A percentile compares a stretch with the other conserved stretches of the same genome.
phyloP scores from a whole-genome alignment of 2,888 invertebrate genomes.

The Notocelia uddmanniana region DNA sequence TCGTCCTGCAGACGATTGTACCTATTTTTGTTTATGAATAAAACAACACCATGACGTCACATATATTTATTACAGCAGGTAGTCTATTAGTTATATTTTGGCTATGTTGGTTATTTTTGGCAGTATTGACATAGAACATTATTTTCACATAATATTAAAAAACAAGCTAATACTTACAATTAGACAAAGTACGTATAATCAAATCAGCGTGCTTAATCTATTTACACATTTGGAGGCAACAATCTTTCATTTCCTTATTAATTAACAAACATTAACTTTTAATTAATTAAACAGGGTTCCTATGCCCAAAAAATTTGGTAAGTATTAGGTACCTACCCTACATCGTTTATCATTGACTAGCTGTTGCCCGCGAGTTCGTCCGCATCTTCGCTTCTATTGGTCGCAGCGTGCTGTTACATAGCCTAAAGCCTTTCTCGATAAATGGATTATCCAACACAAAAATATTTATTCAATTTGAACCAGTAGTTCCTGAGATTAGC shows the following conservation, averaged over 20 bases:
- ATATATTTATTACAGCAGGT: constrained; percentile 52
- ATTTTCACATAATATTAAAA: constrained; percentile 33
- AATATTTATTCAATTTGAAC: no score
- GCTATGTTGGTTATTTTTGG: constrained; percentile 53
- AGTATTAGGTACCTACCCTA: no score
- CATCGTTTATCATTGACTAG: no score
- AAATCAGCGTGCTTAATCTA: not conserved
- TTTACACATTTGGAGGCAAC: constrained; percentile 2
- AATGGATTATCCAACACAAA: no score
- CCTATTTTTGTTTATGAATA: not conserved
- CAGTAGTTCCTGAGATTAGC: no score
- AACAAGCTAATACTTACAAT: constrained; percentile 14
- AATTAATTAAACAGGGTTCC: not conserved
- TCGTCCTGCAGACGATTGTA: no score
- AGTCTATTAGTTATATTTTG: constrained; percentile 47
- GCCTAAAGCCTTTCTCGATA: no score
- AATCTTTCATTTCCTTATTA: constrained; percentile 2
- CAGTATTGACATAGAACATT: constrained; percentile 50
- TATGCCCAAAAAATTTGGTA: no score
- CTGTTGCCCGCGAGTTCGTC: no score
- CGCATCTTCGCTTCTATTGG: no score
- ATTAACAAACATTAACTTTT: not conserved
- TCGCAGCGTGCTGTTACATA: no score
- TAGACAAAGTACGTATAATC: constrained; percentile 14
- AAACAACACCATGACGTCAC: constrained; percentile 47